These are phyloP conservation scores for Triplophysa dalaica DNA, from an alignment of 2,113 vertebrate genomes.

Conservation along the genomic window DNA sequence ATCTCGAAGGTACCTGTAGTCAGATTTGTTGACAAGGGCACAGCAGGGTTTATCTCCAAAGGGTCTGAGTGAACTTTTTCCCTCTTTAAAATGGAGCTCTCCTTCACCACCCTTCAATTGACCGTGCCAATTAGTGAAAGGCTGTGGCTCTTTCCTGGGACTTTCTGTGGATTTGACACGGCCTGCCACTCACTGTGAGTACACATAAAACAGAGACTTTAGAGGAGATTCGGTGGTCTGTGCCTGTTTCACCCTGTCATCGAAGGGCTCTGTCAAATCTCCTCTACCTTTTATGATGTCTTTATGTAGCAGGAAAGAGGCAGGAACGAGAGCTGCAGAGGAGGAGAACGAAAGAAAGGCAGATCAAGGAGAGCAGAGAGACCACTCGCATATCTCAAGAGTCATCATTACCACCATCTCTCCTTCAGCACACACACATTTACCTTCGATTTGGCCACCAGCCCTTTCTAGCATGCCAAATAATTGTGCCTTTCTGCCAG, in stretches of 20 bases:
- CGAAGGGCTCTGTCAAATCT: conserved; percentile 23
- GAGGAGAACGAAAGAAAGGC: background rate
- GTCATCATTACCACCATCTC: conserved; percentile 35
- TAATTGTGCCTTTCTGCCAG: background rate
- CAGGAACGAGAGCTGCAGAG: background rate
- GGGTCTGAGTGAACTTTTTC: conserved; percentile 31
- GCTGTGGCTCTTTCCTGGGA: conserved; percentile 23
- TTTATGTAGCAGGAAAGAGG: conserved; percentile 11
- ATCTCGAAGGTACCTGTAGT: conserved; percentile 7
- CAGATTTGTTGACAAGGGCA: conserved; percentile 34
- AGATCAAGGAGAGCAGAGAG: conserved; percentile 10
- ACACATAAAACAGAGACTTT: conserved; percentile 26
- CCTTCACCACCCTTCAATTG: conserved; percentile 29
- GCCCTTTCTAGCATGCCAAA: background rate
- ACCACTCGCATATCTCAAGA: conserved; percentile 34
- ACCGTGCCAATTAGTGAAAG: conserved; percentile 37
- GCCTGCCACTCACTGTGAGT: conserved; percentile 38
- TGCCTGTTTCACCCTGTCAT: conserved; percentile 19
- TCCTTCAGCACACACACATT: background rate
- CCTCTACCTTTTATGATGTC: background rate
- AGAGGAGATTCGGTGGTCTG: conserved; percentile 11
- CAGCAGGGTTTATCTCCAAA: conserved; percentile 2
- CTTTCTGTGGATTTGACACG: conserved; percentile 32
- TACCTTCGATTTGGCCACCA: conserved; percentile 2
- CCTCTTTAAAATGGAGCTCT: conserved; percentile 15